Percentiles rank a stretch among this genome's conserved stretches.
These are phyloP conservation scores for Kryptolebias ocellatus DNA, from an alignment of 2,797 vertebrate species.

Conservation along the genomic window DNA sequence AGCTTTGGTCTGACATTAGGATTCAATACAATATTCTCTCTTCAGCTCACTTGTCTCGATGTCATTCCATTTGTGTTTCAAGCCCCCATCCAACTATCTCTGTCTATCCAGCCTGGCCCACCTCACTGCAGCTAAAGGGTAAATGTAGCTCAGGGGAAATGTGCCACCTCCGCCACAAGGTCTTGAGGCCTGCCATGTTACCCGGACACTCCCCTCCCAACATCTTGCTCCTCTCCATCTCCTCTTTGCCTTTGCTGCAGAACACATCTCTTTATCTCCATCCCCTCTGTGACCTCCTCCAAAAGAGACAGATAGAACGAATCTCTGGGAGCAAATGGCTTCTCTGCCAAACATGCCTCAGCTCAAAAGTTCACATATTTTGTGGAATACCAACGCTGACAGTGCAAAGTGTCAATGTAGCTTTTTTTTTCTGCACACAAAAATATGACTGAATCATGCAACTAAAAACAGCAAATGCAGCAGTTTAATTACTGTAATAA, in stretches of 20 bases:
- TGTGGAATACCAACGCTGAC: conserved; percentile 35
- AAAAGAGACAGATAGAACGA: conserved; percentile 25
- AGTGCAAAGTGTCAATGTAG: conserved; percentile 30
- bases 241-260: conserved; percentile 30
- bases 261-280: conserved; percentile 45
- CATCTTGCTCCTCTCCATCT: conserved; percentile 40
- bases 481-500: conserved; percentile 9
- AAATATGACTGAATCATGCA: conserved; percentile 19
- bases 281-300: conserved; percentile 52
- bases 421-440: neutral
- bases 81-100: conserved; percentile 18
- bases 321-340: conserved; percentile 31
- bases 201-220: conserved; percentile 48
- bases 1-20: conserved; percentile 74
- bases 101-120: conserved; percentile 52
- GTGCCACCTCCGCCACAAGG: conserved; percentile 56
- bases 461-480: conserved; percentile 2
- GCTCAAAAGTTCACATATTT: conserved; percentile 47
- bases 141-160: conserved; percentile 77
- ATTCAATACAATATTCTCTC: conserved; percentile 68
- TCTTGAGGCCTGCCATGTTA: conserved; percentile 56
- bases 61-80: conserved; percentile 25
- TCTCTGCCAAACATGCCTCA: conserved; percentile 27
- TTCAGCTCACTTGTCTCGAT: conserved; percentile 47
- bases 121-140: conserved; percentile 75